Conservation (phyloP, 2,113 vertebrate species). For the Acrocephalus arundinaceus region DNA sequence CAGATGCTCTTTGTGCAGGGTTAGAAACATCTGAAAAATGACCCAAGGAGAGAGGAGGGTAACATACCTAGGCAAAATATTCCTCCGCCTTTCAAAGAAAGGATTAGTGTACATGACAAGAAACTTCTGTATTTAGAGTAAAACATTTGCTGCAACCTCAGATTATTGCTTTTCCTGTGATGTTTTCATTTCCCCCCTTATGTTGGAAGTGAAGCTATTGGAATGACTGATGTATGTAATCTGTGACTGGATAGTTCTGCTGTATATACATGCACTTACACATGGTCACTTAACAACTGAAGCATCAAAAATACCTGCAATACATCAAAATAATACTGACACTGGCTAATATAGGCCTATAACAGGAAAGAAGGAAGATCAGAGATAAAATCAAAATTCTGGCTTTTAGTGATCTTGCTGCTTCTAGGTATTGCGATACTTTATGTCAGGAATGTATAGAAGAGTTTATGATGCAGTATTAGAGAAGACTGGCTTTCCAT, state of each 20-base stretch:
- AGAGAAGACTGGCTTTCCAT: background rate
- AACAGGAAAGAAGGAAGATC: background rate
- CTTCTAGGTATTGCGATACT: background rate
- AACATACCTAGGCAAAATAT: background rate
- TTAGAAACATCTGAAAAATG: background rate
- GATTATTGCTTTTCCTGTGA: constrained; percentile 42
- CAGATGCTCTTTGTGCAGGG: background rate
- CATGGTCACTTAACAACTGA: constrained; percentile 14
- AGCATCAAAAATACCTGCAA: constrained; percentile 10
- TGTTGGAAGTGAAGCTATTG: constrained; percentile 12
- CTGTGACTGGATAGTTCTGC: constrained; percentile 36
- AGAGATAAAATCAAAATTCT: constrained; percentile 8
- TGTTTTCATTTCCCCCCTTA: constrained; percentile 21
- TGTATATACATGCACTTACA: constrained; percentile 32
- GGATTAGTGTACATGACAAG: background rate
- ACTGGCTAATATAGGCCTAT: background rate
- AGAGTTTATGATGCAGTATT: background rate
- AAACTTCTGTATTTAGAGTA: constrained; percentile 5
- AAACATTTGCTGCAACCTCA: background rate
- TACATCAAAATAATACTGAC: constrained; percentile 38
- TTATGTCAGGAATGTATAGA: background rate
- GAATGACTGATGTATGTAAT: constrained; percentile 49
- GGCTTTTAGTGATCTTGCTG: background rate
- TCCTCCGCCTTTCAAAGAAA: background rate
- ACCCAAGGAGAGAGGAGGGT: background rate